Conservation (phyloP, 2,113 vertebrate genomes). For the Sigmodon hispidus region DNA sequence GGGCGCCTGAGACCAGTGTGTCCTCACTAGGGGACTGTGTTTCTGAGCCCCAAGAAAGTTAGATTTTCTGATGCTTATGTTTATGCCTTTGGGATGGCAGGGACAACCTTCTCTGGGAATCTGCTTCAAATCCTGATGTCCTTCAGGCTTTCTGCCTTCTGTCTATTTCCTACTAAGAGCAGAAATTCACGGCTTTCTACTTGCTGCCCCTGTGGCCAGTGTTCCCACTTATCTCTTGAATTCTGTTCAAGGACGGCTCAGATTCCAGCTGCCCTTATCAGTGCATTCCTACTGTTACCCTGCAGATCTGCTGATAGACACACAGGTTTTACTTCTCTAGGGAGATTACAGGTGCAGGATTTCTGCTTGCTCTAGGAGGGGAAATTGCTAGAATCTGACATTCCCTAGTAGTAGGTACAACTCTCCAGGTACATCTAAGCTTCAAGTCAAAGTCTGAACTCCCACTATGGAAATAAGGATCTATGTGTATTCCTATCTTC, state of each 20-base stretch:
- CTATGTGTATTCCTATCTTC: not conserved
- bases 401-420: not conserved
- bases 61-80: not conserved
- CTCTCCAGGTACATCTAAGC: not conserved
- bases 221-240: not conserved
- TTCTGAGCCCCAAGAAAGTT: not conserved
- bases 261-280: not conserved
- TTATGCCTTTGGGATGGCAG: not conserved
- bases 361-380: not conserved
- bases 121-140: not conserved
- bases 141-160: not conserved
- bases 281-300: not conserved
- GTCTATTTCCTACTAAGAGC: not conserved
- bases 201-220: not conserved
- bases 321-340: not conserved
- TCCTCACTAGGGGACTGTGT: not conserved
- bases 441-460: slow-evolving; percentile 21
- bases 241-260: not conserved
- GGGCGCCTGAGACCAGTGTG: no score
- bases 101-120: not conserved
- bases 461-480: not conserved
- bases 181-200: not conserved
- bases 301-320: slow-evolving; percentile 2
- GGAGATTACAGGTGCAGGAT: not conserved
- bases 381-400: not conserved